Evolutionary conservation across 1,140 invertebrate genomes (phyloP).

Genomic region (Cepaea nemoralis): DNA sequence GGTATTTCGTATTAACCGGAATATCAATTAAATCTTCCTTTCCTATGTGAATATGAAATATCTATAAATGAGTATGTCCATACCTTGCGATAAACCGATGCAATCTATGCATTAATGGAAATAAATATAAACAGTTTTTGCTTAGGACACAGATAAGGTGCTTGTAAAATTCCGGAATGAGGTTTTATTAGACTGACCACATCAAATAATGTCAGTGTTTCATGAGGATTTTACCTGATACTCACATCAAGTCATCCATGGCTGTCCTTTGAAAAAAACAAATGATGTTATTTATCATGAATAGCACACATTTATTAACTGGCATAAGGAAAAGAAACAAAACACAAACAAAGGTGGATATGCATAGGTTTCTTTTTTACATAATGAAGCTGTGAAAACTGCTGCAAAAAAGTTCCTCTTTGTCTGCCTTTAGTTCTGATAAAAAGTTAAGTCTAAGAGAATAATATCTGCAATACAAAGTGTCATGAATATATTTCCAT

Average conservation of each 20-base stretch:
- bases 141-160: too few relatives aligned
- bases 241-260: background rate
- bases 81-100: too few relatives aligned
- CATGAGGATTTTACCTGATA: background rate
- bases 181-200: too few relatives aligned
- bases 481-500: background rate
- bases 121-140: too few relatives aligned
- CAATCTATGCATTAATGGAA: too few relatives aligned
- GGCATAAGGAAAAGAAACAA: background rate
- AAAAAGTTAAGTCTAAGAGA: background rate
- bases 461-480: background rate
- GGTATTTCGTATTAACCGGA: too few relatives aligned
- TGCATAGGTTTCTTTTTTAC: background rate
- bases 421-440: background rate
- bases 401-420: background rate
- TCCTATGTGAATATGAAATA: too few relatives aligned
- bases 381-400: background rate
- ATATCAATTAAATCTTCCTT: too few relatives aligned
- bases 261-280: background rate
- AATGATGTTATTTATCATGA: background rate
- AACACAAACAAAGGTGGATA: background rate
- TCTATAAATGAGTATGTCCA: too few relatives aligned
- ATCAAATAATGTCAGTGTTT: background rate
- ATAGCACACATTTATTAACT: background rate
- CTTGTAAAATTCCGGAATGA: too few relatives aligned